A percentile compares a stretch with the other conserved stretches of the same genome.
These are phyloP conservation scores for Lamproptera curius DNA, from an alignment of 2,888 invertebrate species.

Conservation along the genomic window DNA sequence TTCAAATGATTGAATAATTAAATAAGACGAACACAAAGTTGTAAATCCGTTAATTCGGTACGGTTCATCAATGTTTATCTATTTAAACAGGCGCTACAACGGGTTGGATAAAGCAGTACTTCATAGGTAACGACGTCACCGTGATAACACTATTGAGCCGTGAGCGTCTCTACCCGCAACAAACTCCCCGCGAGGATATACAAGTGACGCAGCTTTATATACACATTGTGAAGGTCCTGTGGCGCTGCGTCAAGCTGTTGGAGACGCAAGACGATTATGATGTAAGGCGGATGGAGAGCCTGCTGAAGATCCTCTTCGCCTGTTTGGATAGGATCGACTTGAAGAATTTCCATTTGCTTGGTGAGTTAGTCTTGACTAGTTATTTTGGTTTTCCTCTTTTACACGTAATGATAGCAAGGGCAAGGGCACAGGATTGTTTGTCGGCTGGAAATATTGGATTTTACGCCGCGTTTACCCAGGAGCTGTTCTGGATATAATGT, in stretches of 20 bases:
- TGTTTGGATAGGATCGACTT: conserved; percentile 62
- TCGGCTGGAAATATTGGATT: too few species aligned
- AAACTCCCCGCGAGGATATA: conserved; percentile 52
- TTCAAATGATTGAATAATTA: too few species aligned
- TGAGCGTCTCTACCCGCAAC: conserved; percentile 55
- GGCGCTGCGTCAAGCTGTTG: conserved; percentile 45
- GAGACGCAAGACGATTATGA: conserved; percentile 46
- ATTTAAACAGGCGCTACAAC: conserved; percentile 46
- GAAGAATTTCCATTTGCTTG: conserved; percentile 68
- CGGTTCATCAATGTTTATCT: too few species aligned
- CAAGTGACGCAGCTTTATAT: conserved; percentile 62
- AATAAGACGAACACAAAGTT: too few species aligned
- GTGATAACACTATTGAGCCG: conserved; percentile 55
- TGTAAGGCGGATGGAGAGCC: conserved; percentile 48
- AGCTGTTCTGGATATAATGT: too few species aligned
- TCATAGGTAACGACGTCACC: conserved; percentile 54
- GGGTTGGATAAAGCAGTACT: conserved; percentile 54
- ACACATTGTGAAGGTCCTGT: conserved; percentile 57
- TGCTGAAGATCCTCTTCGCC: conserved; percentile 57
- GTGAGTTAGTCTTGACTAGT: too few species aligned
- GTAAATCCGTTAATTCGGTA: too few species aligned
- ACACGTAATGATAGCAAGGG: too few species aligned
- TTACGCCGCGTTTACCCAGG: too few species aligned
- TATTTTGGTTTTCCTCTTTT: too few species aligned
- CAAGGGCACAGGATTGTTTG: too few species aligned